Percentiles rank a stretch among this genome's conserved stretches.
phyloP scores from a whole-genome alignment of 2,888 invertebrate genomes.

The Patella ulyssiponensis region DNA sequence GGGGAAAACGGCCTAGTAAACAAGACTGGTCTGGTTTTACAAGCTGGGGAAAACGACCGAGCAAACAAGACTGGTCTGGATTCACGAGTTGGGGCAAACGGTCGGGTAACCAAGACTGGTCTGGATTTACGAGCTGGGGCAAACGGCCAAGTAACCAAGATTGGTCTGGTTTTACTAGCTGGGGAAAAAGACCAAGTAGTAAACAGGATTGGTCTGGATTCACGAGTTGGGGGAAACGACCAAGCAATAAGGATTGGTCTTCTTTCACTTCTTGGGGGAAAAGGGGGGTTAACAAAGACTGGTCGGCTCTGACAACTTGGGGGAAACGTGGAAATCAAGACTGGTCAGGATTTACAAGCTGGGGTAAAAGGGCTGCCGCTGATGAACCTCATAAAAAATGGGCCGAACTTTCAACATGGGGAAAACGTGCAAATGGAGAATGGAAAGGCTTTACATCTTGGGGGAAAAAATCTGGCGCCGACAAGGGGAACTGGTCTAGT shows the following conservation, averaged over 20 bases:
- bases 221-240: background rate
- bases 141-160: background rate
- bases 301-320: background rate
- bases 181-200: background rate
- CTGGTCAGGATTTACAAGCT: background rate
- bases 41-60: background rate
- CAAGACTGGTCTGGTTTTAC: background rate
- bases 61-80: background rate
- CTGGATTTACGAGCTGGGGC: background rate
- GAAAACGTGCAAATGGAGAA: background rate
- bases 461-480: background rate
- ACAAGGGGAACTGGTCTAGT: background rate
- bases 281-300: background rate
- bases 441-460: background rate
- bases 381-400: background rate
- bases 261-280: background rate
- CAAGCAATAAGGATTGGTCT: background rate
- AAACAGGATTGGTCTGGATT: background rate
- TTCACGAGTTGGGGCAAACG: background rate
- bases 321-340: background rate
- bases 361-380: background rate
- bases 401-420: background rate
- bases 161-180: background rate
- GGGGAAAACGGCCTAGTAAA: slow-evolving; percentile 3
- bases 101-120: background rate